Evolutionary conservation across 1,140 invertebrate genomes (phyloP).

Genomic region (Drosophila equinoxialis): DNA sequence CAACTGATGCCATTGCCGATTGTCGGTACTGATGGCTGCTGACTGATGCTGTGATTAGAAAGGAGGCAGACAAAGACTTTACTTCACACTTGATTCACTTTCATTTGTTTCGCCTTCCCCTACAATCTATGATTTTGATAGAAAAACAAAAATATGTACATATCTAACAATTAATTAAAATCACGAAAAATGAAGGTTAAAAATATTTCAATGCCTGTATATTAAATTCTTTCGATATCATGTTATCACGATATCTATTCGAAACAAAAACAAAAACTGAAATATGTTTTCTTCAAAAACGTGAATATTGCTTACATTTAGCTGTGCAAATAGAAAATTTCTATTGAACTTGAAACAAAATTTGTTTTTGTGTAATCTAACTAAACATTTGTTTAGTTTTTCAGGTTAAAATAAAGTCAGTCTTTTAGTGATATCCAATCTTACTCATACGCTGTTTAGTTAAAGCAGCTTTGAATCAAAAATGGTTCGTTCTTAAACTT

Average conservation of each 20-base stretch:
- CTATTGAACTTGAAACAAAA: too few species aligned
- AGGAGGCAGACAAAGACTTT: conserved; percentile 55
- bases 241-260: conserved; percentile 32
- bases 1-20: conserved; percentile 5
- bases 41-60: conserved; percentile 51
- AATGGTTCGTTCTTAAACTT: too few species aligned
- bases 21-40: background rate
- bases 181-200: conserved; percentile 20
- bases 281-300: background rate
- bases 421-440: too few species aligned
- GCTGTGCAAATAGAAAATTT: too few species aligned
- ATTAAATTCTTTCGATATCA: conserved; percentile 30
- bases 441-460: too few species aligned
- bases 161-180: conserved; percentile 58
- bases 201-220: conserved; percentile 36
- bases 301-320: too few species aligned
- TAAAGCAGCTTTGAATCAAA: too few species aligned
- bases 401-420: too few species aligned
- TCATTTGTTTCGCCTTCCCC: conserved; percentile 36
- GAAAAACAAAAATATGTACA: conserved; percentile 41
- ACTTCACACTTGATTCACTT: conserved; percentile 72
- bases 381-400: too few species aligned
- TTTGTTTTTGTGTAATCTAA: too few species aligned
- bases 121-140: conserved; percentile 31
- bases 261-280: conserved; percentile 33